phyloP scores from a whole-genome alignment of 2,888 invertebrate species.

The Drosophila ezoana region DNA sequence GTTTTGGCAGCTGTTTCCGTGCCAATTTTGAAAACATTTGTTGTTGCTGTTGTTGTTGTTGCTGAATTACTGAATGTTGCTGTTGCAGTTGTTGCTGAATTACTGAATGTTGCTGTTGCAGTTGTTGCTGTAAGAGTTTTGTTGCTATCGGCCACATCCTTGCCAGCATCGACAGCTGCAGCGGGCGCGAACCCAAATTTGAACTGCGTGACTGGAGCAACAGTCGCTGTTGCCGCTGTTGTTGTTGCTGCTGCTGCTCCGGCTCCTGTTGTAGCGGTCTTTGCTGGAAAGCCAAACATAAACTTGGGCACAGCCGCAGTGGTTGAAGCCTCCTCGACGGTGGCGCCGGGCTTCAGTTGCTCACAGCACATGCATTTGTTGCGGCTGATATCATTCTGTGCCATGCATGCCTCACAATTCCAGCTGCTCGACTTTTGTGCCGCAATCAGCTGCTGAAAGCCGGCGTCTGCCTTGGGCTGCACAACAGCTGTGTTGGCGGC shows the following conservation, averaged over 20 bases:
- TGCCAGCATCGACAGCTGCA: constrained; percentile 37
- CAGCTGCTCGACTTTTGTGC: constrained; percentile 85
- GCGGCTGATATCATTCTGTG: constrained; percentile 86
- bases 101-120: constrained; percentile 9
- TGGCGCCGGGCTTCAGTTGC: constrained; percentile 85
- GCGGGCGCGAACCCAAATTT: constrained; percentile 28
- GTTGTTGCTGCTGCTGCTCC: constrained; percentile 12
- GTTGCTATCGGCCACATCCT: constrained; percentile 31
- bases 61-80: neutral
- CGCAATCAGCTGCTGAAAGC: constrained; percentile 82
- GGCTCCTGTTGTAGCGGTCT: constrained; percentile 12
- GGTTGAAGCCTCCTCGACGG: constrained; percentile 25
- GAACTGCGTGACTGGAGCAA: constrained; percentile 10
- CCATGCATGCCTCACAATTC: constrained; percentile 88
- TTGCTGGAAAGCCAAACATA: constrained; percentile 81
- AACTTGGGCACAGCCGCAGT: constrained; percentile 70
- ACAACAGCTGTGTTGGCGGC: neutral
- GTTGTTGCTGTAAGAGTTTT: constrained; percentile 10
- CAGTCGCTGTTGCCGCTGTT: constrained; percentile 13
- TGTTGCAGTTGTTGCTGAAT: constrained; percentile 24
- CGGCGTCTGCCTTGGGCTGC: constrained; percentile 68
- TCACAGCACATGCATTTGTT: constrained; percentile 87
- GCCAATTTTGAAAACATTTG: constrained; percentile 1
- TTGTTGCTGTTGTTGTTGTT: neutral
- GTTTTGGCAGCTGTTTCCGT: constrained; percentile 23